A percentile compares a stretch with the other conserved stretches of the same genome.
Conservation (phyloP, 2,113 vertebrate genomes). For the Bagarius yarrelli region DNA sequence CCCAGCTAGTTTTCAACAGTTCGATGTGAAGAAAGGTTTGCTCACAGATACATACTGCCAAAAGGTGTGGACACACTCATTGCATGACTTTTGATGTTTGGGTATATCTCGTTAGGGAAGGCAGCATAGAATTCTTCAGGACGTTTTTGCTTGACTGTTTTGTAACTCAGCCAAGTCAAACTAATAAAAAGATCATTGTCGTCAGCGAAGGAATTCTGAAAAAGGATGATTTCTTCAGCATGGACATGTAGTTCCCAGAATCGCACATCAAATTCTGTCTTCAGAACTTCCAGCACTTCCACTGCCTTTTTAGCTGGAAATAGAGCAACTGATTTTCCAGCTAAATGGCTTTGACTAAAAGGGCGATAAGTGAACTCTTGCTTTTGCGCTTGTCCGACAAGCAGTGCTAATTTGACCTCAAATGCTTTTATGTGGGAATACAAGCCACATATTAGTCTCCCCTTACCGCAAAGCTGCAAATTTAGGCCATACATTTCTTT, state of each 20-base stretch:
- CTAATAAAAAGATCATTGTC: constrained; percentile 33
- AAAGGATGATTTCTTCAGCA: constrained; percentile 26
- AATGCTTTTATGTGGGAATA: constrained; percentile 47
- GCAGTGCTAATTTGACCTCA: constrained; percentile 23
- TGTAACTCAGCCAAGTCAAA: constrained; percentile 43
- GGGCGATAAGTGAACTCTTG: constrained; percentile 23
- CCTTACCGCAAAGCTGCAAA: constrained; percentile 47
- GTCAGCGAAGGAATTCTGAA: constrained; percentile 33
- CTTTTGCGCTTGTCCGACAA: constrained; percentile 1
- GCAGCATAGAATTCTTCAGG: constrained; percentile 41
- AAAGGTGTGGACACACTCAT: constrained; percentile 39
- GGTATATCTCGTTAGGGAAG: constrained; percentile 23
- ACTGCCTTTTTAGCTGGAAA: constrained; percentile 33
- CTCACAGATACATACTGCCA: constrained; percentile 41
- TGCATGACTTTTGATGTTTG: constrained; percentile 44
- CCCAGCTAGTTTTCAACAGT: constrained; percentile 18
- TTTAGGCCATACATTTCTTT: constrained; percentile 39
- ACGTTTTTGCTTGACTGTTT: constrained; percentile 35
- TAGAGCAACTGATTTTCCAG: constrained; percentile 21
- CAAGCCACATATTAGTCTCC: constrained; percentile 46
- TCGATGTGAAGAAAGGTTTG: constrained; percentile 49
- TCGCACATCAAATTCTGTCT: background rate
- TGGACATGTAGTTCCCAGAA: constrained; percentile 34
- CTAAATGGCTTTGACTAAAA: background rate
- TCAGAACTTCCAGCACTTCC: constrained; percentile 34